phyloP scores from a whole-genome alignment of 2,113 vertebrate species.

The Fukomys damarensis region DNA sequence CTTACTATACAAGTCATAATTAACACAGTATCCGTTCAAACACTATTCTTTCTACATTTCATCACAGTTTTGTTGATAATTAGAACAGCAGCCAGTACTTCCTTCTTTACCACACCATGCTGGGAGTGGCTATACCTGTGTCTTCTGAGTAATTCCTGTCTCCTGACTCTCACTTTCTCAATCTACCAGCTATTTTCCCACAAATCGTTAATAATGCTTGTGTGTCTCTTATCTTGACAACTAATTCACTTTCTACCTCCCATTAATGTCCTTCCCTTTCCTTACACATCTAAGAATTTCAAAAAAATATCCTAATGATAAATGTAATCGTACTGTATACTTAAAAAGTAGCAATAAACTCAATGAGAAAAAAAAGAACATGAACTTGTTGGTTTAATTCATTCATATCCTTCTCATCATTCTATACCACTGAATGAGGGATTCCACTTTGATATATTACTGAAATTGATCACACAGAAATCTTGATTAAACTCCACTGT shows the following conservation, averaged over 20 bases:
- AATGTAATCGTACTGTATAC: too few species aligned
- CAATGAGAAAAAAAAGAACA: not conserved
- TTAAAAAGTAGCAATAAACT: too few species aligned
- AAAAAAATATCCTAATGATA: too few species aligned
- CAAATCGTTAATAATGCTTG: not conserved
- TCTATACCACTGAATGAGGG: not conserved
- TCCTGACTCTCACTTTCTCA: not conserved
- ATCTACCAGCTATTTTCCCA: not conserved
- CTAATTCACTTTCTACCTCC: not conserved
- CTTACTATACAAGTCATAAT: not conserved
- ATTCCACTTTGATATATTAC: not conserved
- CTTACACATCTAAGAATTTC: not conserved
- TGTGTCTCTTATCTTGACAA: not conserved
- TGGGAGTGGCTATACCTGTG: not conserved
- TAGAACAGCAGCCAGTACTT: not conserved
- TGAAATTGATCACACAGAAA: not conserved
- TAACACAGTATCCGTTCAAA: not conserved
- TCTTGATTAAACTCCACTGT: not conserved
- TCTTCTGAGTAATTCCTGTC: not conserved
- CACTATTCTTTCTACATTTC: not conserved
- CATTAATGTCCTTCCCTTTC: not conserved
- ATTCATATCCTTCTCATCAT: not conserved
- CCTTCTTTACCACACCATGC: not conserved
- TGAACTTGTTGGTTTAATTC: not conserved
- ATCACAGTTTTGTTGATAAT: not conserved